phyloP scores from a whole-genome alignment of 2,888 invertebrate species.

The Clusia tigrina region DNA sequence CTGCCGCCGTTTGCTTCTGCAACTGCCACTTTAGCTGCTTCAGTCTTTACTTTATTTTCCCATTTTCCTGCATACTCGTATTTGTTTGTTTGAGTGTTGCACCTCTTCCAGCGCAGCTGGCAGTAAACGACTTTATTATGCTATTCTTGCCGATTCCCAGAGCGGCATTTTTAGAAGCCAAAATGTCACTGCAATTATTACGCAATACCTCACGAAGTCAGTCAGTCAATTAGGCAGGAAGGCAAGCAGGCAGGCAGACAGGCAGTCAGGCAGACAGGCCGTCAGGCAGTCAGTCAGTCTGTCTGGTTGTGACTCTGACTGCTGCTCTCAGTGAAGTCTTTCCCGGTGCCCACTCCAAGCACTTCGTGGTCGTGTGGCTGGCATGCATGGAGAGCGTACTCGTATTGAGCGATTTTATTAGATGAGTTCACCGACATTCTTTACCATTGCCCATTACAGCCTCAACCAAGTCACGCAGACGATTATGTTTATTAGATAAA shows the following conservation, averaged over 20 bases:
- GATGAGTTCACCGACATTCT: constrained; percentile 28
- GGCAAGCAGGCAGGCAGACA: too few relatives aligned
- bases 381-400: too few relatives aligned
- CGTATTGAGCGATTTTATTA: constrained; percentile 19
- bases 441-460: background rate
- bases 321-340: too few relatives aligned
- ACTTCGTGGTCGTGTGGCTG: constrained; percentile 19
- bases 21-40: background rate
- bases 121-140: too few relatives aligned
- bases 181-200: constrained; percentile 4
- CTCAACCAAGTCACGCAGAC: constrained; percentile 20
- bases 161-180: background rate
- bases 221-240: too few relatives aligned
- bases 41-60: too few relatives aligned
- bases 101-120: background rate
- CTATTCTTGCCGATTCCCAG: background rate
- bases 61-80: too few relatives aligned
- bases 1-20: background rate
- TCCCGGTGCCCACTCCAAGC: too few relatives aligned
- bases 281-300: too few relatives aligned
- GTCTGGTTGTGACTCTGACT: too few relatives aligned
- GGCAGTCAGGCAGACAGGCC: too few relatives aligned
- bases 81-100: too few relatives aligned
- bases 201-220: background rate
- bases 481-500: constrained; percentile 26